Base-by-base conservation (phyloP, 35 echinoderm and acorn worm species). In the Patiria miniata region DNA sequence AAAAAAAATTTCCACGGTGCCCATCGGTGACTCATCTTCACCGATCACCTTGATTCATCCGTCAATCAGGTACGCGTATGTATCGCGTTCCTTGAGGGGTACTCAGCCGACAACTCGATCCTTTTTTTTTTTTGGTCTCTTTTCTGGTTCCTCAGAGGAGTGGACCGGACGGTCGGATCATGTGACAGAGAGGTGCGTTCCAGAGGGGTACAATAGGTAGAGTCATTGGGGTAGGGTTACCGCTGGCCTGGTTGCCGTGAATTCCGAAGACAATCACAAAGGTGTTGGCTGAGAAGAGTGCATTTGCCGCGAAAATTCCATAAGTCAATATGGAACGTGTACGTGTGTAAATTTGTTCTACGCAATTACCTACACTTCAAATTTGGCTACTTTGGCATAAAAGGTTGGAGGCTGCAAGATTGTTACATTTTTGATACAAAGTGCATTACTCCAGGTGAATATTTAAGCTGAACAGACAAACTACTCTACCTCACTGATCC, bases 151-250 rank as follows among this genome's bases (percentile, higher is more conserved):
- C 23, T 26, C 2, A 23, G 65, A 73, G 14, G 65, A 22, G 65
- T 30, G 65, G 65, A 21, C 61, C 33, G 28, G 33, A 30, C 12
- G 61, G 29, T 23, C 19, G 34, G 26, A 73, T 73, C 65, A 1
- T 12, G 34, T 73, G 65, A 34, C 65, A 10, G 34, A 73, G 23
- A 34, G 65, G 65, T n/a, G 65, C 2, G 29, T 30, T 28, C 12
- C 42, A 12, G 42, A 12, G 29, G 65, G 65, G 19, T n/a, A 73
- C 26, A 73, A 73, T 0, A 73, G 65, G 21, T 12, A 73, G 29
- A 73, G 65, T 73, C 65, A 73, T 10, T 14, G n/a, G 65, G 65
- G 65, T 73, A 2, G 65, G 65, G 9, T 73, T 73, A 73, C 65
- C 21, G 0, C 14, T 73, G 65, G 65, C 21, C 65, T 60, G 29